These are phyloP conservation scores for Oxycera nigricornis DNA, from an alignment of 2,888 invertebrate genomes.

Conservation along the genomic window DNA sequence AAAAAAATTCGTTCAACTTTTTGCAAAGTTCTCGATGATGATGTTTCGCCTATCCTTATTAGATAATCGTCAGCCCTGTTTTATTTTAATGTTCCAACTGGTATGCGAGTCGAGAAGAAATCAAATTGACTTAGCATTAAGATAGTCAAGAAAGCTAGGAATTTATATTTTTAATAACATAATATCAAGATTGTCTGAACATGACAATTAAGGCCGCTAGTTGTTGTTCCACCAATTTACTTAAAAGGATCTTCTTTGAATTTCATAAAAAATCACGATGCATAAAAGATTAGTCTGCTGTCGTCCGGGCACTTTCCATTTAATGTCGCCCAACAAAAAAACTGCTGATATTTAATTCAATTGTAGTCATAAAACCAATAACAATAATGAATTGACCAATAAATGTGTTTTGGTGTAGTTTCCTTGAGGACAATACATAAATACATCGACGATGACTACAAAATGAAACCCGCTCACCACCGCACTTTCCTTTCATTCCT, in stretches of 20 bases:
- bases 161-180: too few relatives aligned
- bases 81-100: too few relatives aligned
- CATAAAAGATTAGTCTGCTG: neutral
- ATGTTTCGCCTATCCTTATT: too few relatives aligned
- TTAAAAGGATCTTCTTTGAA: slow-evolving; percentile 7
- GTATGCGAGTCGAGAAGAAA: too few relatives aligned
- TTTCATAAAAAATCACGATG: neutral
- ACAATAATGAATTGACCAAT: slow-evolving; percentile 47
- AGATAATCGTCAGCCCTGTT: too few relatives aligned
- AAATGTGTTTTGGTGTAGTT: slow-evolving; percentile 42
- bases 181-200: too few relatives aligned
- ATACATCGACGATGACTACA: slow-evolving; percentile 24
- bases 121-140: too few relatives aligned
- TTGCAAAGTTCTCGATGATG: too few relatives aligned
- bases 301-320: neutral
- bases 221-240: neutral
- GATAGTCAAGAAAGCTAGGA: too few relatives aligned
- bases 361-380: slow-evolving; percentile 45
- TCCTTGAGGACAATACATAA: slow-evolving; percentile 38
- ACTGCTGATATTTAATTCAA: slow-evolving; percentile 45
- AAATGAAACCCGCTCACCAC: slow-evolving; percentile 37
- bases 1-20: too few relatives aligned
- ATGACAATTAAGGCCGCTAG: too few relatives aligned
- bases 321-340: slow-evolving; percentile 16
- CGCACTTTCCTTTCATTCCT: neutral